A percentile compares a stretch with the other conserved stretches of the same genome.
Conservation (phyloP, 2,113 vertebrate genomes). For the Picathartes gymnocephalus region DNA sequence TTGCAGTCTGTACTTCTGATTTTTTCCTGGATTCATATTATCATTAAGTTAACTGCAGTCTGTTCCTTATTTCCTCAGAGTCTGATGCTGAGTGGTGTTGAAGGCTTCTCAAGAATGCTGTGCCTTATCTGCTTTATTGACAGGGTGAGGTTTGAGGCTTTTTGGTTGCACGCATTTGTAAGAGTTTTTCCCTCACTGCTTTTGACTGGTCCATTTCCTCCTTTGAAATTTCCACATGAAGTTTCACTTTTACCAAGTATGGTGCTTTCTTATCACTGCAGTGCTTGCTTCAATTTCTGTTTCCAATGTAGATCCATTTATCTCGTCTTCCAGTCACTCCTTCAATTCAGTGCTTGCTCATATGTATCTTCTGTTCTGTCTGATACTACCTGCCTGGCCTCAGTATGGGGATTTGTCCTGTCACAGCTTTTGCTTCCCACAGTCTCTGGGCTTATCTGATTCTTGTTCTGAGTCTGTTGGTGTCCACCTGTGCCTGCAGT, state of each 20-base stretch:
- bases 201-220: neutral
- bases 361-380: neutral
- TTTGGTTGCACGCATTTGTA: neutral
- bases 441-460: neutral
- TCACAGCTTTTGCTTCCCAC: neutral
- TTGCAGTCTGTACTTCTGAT: constrained; percentile 40
- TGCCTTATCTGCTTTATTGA: neutral
- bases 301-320: neutral
- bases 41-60: constrained; percentile 43
- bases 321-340: neutral
- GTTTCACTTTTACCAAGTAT: neutral
- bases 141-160: neutral
- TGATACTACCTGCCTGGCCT: neutral
- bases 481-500: neutral
- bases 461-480: neutral
- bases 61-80: constrained; percentile 19
- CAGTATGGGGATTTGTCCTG: neutral
- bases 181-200: neutral
- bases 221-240: neutral
- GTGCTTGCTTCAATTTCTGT: neutral
- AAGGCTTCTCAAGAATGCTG: constrained; percentile 38
- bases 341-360: neutral
- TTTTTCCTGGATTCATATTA: constrained; percentile 37
- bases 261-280: neutral
- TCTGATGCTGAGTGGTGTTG: neutral